Percentiles rank a stretch among this genome's conserved stretches.
phyloP scores from a whole-genome alignment of 2,888 invertebrate species.

The Lordiphosa fenestrarum region DNA sequence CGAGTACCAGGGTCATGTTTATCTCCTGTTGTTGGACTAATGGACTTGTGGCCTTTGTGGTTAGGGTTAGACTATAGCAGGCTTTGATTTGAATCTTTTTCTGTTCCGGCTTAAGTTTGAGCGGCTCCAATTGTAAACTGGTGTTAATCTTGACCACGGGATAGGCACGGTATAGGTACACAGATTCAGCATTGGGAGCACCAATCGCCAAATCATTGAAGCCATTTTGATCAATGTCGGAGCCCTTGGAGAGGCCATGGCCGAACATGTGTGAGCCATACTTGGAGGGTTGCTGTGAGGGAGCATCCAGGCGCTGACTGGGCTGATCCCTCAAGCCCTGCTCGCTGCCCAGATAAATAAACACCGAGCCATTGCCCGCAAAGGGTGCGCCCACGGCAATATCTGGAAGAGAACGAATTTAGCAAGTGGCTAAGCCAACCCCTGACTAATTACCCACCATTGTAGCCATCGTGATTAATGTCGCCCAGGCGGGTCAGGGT shows the following conservation, averaged over 20 bases:
- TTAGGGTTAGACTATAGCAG: conserved; percentile 74
- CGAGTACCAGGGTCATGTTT: conserved; percentile 70
- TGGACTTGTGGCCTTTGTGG: conserved; percentile 57
- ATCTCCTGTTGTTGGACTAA: conserved; percentile 67
- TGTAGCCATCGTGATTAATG: conserved; percentile 85
- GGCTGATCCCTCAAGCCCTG: conserved; percentile 78
- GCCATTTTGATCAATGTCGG: conserved; percentile 80
- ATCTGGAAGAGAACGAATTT: conserved; percentile 77
- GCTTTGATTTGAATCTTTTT: conserved; percentile 73
- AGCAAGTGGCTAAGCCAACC: background rate
- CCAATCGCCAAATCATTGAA: conserved; percentile 81
- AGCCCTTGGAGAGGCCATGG: conserved; percentile 79
- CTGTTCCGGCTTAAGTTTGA: conserved; percentile 79
- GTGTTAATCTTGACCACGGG: conserved; percentile 79
- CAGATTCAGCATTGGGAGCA: conserved; percentile 80
- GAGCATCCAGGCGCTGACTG: conserved; percentile 80
- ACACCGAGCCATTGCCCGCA: conserved; percentile 83
- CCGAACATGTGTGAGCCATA: conserved; percentile 79
- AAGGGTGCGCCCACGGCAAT: conserved; percentile 87
- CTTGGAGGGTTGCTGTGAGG: conserved; percentile 43
- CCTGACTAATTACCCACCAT: conserved; percentile 79
- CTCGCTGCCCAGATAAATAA: conserved; percentile 82
- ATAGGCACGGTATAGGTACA: conserved; percentile 80
- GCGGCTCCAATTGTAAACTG: conserved; percentile 72
- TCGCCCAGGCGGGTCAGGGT: conserved; percentile 81